A percentile compares a stretch with the other conserved stretches of the same genome.
These are phyloP conservation scores for Ondatra zibethicus DNA, from an alignment of 2,113 vertebrate genomes.

Conservation along the genomic window DNA sequence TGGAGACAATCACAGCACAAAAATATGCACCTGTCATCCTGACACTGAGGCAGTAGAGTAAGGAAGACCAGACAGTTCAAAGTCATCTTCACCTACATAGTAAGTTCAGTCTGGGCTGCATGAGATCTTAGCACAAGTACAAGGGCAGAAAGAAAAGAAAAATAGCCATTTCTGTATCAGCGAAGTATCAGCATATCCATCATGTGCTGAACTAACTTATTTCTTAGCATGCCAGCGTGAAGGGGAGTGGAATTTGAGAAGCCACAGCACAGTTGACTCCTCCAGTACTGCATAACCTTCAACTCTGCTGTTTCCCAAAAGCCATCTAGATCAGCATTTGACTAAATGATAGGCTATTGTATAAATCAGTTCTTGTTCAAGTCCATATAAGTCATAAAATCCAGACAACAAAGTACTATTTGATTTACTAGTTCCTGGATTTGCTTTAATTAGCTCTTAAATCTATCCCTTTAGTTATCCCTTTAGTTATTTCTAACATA, in stretches of 20 bases:
- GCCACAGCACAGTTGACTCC: neutral
- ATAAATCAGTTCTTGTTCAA: slow-evolving; percentile 45
- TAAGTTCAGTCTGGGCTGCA: neutral
- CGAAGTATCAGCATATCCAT: neutral
- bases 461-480: neutral
- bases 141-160: neutral
- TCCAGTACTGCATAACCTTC: neutral
- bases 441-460: slow-evolving; percentile 50
- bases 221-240: slow-evolving; percentile 46
- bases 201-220: neutral
- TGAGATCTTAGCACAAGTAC: neutral
- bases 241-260: slow-evolving; percentile 48
- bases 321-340: slow-evolving; percentile 14
- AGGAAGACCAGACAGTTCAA: neutral
- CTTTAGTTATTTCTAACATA: slow-evolving; percentile 52
- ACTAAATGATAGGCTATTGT: slow-evolving; percentile 37
- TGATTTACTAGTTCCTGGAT: slow-evolving; percentile 33
- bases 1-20: neutral
- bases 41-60: neutral
- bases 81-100: neutral
- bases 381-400: slow-evolving; percentile 42
- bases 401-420: neutral
- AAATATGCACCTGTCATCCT: no score
- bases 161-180: slow-evolving; percentile 9
- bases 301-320: slow-evolving; percentile 49